phyloP scores from a whole-genome alignment of 1,140 invertebrate genomes.

The Oedothorax gibbosus region DNA sequence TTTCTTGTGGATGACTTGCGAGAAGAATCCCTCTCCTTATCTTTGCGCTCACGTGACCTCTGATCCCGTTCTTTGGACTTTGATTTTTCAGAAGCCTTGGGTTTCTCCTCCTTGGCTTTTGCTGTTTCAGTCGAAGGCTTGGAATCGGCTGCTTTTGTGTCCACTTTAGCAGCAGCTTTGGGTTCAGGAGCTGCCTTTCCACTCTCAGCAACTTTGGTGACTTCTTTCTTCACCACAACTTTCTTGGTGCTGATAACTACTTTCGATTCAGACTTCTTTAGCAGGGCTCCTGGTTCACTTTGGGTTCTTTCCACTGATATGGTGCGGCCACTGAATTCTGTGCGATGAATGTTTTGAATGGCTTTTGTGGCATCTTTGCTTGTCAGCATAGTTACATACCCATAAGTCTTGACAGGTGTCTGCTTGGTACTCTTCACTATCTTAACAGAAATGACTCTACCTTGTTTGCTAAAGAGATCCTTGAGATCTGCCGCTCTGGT shows the following conservation, averaged over 20 bases:
- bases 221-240: conserved; percentile 14
- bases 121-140: neutral
- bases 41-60: neutral
- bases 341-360: conserved; percentile 88
- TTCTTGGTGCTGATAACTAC: conserved; percentile 25
- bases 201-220: neutral
- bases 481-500: conserved; percentile 93
- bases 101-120: neutral
- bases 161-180: neutral
- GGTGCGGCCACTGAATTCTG: conserved; percentile 91
- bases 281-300: conserved; percentile 19
- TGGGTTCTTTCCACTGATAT: conserved; percentile 86
- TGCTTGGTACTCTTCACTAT: conserved; percentile 93
- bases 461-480: conserved; percentile 89
- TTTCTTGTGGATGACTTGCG: neutral
- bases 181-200: conserved; percentile 13
- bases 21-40: neutral
- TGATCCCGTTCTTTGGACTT: conserved; percentile 24
- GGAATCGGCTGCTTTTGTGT: neutral
- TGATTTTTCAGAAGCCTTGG: neutral
- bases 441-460: conserved; percentile 94
- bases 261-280: conserved; percentile 45
- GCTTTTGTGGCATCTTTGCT: conserved; percentile 90
- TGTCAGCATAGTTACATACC: conserved; percentile 93
- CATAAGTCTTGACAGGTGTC: conserved; percentile 83